These are phyloP conservation scores for Pelmatolapia mariae DNA, from an alignment of 2,113 vertebrate genomes.

Conservation along the genomic window DNA sequence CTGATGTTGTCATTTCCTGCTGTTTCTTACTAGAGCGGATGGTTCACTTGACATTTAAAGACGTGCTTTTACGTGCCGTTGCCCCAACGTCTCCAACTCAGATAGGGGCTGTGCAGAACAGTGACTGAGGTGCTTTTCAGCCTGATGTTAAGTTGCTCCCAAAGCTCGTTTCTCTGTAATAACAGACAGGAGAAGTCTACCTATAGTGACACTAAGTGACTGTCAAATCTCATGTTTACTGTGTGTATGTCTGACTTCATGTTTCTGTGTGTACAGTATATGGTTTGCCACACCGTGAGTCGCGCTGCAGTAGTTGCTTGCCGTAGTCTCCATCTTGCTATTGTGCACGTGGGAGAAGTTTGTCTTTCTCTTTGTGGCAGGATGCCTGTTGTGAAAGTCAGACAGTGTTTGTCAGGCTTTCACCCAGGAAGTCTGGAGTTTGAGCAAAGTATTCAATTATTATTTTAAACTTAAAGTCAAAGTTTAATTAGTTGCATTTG, in stretches of 20 bases:
- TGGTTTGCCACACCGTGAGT: neutral
- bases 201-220: neutral
- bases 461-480: neutral
- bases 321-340: neutral
- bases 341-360: neutral
- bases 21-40: neutral
- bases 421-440: accelerated
- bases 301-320: neutral
- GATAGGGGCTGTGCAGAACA: neutral
- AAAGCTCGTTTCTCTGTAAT: neutral
- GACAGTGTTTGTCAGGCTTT: neutral
- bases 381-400: neutral
- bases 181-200: neutral
- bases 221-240: neutral
- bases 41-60: neutral
- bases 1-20: neutral
- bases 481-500: neutral
- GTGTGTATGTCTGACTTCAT: neutral
- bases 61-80: neutral
- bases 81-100: neutral
- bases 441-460: neutral
- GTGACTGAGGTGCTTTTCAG: neutral
- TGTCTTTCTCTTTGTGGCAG: neutral
- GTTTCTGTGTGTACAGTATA: neutral
- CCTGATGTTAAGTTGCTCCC: neutral